Evolutionary conservation across 2,113 vertebrate species (phyloP).

Genomic region (Hepsetus odoe): DNA sequence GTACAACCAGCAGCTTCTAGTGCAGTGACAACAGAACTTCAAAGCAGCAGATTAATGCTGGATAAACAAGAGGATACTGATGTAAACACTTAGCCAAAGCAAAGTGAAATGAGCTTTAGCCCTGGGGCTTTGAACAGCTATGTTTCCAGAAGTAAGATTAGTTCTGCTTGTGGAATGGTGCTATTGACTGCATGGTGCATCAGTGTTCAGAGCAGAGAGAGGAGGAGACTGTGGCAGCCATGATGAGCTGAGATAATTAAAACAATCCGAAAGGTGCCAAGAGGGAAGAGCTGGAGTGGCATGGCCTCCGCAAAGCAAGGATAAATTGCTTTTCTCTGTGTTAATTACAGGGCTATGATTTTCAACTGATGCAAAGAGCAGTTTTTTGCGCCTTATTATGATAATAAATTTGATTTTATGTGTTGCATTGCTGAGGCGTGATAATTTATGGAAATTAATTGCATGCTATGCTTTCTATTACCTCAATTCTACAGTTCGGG

Average conservation of each 20-base stretch:
- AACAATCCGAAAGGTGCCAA: constrained; percentile 66
- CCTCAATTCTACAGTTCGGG: constrained; percentile 31
- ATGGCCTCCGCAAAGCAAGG: constrained; percentile 56
- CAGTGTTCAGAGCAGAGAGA: background rate
- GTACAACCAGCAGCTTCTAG: no score
- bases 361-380: constrained; percentile 77
- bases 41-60: no score
- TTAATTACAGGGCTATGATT: constrained; percentile 78
- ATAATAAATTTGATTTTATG: constrained; percentile 77
- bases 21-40: no score
- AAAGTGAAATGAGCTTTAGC: background rate
- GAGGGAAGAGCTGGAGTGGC: constrained; percentile 58
- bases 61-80: no score
- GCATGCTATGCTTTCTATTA: constrained; percentile 46
- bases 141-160: background rate
- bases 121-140: background rate
- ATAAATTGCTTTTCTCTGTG: constrained; percentile 78
- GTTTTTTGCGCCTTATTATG: constrained; percentile 74
- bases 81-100: no score
- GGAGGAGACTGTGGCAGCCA: constrained; percentile 34
- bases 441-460: constrained; percentile 84
- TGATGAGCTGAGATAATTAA: constrained; percentile 68
- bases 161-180: background rate
- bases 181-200: background rate
- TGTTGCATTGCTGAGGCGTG: constrained; percentile 74